Evolutionary conservation across 2,113 vertebrate genomes (phyloP).

Genomic region (Leptosomus discolor): DNA sequence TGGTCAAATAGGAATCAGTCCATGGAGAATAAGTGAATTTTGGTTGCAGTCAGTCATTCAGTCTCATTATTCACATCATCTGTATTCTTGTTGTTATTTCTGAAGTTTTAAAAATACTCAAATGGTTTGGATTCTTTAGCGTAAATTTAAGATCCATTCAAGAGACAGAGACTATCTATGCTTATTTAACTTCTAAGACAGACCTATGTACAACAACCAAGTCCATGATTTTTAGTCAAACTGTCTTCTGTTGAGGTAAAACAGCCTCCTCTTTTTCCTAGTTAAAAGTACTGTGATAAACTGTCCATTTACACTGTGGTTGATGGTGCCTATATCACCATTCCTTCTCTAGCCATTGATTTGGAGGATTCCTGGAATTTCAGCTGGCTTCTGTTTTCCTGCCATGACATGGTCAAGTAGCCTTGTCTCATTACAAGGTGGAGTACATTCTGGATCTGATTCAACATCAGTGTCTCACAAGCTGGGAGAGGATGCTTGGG

Average conservation of each 20-base stretch:
- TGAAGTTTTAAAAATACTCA: not conserved
- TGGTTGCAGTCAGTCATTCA: not conserved
- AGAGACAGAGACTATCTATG: not conserved
- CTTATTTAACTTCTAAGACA: not conserved
- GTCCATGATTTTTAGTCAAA: not conserved
- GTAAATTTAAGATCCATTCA: not conserved
- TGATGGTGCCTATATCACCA: not conserved
- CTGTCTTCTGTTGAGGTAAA: not conserved
- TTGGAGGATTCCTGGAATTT: not conserved
- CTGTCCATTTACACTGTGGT: not conserved
- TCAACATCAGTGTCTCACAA: not conserved
- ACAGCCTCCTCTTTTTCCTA: not conserved
- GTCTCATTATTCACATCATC: not conserved
- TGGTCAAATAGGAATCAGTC: not conserved
- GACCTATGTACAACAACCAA: not conserved
- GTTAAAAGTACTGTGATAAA: not conserved
- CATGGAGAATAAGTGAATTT: not conserved
- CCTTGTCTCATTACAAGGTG: not conserved
- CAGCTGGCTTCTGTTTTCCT: not conserved
- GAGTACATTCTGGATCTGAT: not conserved
- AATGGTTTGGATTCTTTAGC: not conserved
- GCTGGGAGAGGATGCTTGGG: not conserved
- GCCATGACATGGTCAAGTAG: not conserved
- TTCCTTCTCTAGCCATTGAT: not conserved
- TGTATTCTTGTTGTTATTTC: not conserved